Base-by-base conservation (phyloP, 2,888 invertebrate species). In the Opisthograptis luteolata region DNA sequence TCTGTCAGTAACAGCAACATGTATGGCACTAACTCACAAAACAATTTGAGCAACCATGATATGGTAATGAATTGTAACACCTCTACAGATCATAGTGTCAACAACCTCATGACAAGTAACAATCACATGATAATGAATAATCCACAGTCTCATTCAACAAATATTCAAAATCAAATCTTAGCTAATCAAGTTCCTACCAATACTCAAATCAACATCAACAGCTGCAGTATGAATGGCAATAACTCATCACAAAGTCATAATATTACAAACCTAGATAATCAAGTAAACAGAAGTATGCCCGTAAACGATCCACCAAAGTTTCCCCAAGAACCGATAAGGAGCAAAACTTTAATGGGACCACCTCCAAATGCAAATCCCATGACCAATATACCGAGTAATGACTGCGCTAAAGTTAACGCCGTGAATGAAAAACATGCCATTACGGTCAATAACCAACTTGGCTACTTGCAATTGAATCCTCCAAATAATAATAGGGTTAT, bases 381-480 rank as follows among this genome's bases (percentile, higher is more conserved):
- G 68, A 59, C 87, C 8, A 81, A 69, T 52, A 64, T 83, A 50
- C 47, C 80, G n/a, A 84, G 64, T 49, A 84, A 73, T 56, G 90
- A 90, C 59, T 88, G 86, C 57, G 77, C 86, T 35, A 89, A 90
- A 77, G 80, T 84, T 4, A 88, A 81, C 59, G 80, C 85, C 39
- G 76, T 75, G 2, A 86, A 79, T 64, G 89, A 90, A 27, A 90
- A 90, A 55, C 83, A 78, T 62, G 87, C 76, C 1, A 86, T 91
- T 62, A 79, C 89, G 14, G 84, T 88, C 3, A 87, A 72, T 61
- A 91, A 84, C 64, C 91, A 87, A 73, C 79, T 90, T 52, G 84
- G 87, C 43, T 91, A 83, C 49, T 83, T 91, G 78, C 86, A 88
- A 67, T 86, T 91, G 85, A 90, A 87, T 67, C 62, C 84, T 3